A percentile compares a stretch with the other conserved stretches of the same genome.
These are phyloP conservation scores for Meandrusa payeni DNA, from an alignment of 2,888 invertebrate species.

Conservation along the genomic window DNA sequence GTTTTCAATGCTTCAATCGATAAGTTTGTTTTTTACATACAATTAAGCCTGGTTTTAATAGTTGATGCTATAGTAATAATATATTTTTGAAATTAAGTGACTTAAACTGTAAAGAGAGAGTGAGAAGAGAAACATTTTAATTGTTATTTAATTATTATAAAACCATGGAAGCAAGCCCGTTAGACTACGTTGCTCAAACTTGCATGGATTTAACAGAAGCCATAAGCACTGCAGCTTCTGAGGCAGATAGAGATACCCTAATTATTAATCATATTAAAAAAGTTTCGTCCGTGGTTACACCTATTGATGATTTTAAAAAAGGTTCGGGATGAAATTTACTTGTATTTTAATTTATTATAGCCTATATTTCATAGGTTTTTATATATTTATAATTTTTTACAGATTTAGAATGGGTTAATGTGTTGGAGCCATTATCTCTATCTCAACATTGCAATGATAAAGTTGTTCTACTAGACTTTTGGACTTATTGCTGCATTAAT, in stretches of 20 bases:
- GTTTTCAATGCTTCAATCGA: no score
- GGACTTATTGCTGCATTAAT: slow-evolving; percentile 98
- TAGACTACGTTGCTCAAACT: slow-evolving; percentile 73
- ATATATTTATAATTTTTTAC: no score
- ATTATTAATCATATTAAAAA: slow-evolving; percentile 80
- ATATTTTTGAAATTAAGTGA: no score
- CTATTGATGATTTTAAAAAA: slow-evolving; percentile 70
- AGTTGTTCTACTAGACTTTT: slow-evolving; percentile 93
- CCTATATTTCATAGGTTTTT: neutral
- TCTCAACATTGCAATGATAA: slow-evolving; percentile 63
- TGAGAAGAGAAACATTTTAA: neutral
- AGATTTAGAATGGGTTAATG: slow-evolving; percentile 76
- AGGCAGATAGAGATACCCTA: slow-evolving; percentile 67
- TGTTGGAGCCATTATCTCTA: slow-evolving; percentile 61
- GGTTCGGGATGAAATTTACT: slow-evolving; percentile 43
- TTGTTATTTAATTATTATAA: slow-evolving; percentile 3
- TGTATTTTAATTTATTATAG: slow-evolving; percentile 6
- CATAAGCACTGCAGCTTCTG: slow-evolving; percentile 48
- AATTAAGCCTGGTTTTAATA: no score
- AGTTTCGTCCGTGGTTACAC: slow-evolving; percentile 53
- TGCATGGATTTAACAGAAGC: slow-evolving; percentile 80
- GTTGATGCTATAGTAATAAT: no score
- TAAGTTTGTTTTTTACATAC: no score
- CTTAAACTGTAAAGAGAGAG: neutral
- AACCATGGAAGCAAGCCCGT: slow-evolving; percentile 60